Evolutionary conservation across 2,113 vertebrate genomes (phyloP), one percentile per base, ranked within the genome.

Genomic region (Pachypanchax playfairii): DNA sequence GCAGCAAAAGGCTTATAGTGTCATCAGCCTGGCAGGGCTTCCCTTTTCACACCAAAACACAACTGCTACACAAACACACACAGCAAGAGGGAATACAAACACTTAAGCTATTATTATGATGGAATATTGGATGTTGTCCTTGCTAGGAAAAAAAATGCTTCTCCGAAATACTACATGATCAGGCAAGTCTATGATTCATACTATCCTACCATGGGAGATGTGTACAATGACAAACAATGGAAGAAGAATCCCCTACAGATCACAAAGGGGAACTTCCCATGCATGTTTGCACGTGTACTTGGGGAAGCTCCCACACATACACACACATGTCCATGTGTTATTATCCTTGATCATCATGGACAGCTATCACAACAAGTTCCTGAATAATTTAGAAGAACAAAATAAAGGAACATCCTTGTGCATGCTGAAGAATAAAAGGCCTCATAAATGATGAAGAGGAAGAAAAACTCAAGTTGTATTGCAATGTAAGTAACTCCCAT

Each of bases 371-470:
- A 68, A 69, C 79, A 66, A 75, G 75, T 46, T 28, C 22, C 58
- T 88, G 69, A 87, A 91, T 90, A 75, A 90, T 90, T 84, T 57
- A 90, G 44, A 13, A 26, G 49, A 69, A 84, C 87, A 90, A 90
- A 89, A 84, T 80, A 83, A 86, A 83, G 56, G 67, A 70, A 71
- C 77, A 85, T 83, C 77, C 50, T 65, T 46, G 66, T 29, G 53
- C 73, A 75, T 82, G 75, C 69, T 64, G 58, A 72, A 85, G 75
- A 81, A 81, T 80, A 82, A 87, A 82, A 36, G 57, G 54, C 21
- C 39, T 68, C 8, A 79, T 86, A 62, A 81, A 88, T 87, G 76
- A 87, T 84, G 50, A 68, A 90, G 6, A 59, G 31, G 33, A 80
- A 11, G 64, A 55, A 18, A 11, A 73, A 73, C 2, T 46, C 51